Evolutionary conservation across 1,140 invertebrate species (phyloP).

Genomic region (Zaprionus vittiger): DNA sequence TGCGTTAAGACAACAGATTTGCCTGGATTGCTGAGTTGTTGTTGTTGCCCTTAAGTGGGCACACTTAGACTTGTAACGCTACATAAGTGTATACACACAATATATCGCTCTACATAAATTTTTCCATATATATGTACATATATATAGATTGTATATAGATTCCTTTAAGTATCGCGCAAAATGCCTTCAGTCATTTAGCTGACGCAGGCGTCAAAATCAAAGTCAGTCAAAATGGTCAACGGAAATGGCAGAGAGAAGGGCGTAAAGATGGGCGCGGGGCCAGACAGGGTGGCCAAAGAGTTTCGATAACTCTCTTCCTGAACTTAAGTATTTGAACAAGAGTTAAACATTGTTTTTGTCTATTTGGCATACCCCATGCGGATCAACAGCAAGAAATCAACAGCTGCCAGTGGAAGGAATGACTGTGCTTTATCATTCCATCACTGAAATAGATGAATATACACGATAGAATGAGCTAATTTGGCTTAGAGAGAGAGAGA

Average conservation of each 20-base stretch:
- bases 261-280: not conserved
- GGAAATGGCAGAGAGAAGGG: not conserved
- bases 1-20: slow-evolving; percentile 82
- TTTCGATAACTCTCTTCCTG: not conserved
- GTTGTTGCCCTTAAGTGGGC: not conserved
- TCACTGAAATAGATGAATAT: not conserved
- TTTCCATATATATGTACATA: not conserved
- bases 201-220: not conserved
- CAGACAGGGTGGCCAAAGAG: not conserved
- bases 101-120: not conserved
- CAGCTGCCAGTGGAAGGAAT: not conserved
- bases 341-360: not conserved
- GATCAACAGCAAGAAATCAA: not conserved
- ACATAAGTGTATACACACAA: not conserved
- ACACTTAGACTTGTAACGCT: slow-evolving; percentile 3
- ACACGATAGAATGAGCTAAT: not conserved
- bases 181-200: slow-evolving; percentile 12
- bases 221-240: not conserved
- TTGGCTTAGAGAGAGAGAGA: not conserved
- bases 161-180: slow-evolving; percentile 10
- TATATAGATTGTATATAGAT: slow-evolving; percentile 13
- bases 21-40: slow-evolving; percentile 29
- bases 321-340: not conserved
- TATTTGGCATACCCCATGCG: not conserved
- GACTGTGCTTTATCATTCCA: not conserved